These are phyloP conservation scores for Andrena chrysosceles DNA, from an alignment of 2,888 invertebrate genomes.

Conservation along the genomic window DNA sequence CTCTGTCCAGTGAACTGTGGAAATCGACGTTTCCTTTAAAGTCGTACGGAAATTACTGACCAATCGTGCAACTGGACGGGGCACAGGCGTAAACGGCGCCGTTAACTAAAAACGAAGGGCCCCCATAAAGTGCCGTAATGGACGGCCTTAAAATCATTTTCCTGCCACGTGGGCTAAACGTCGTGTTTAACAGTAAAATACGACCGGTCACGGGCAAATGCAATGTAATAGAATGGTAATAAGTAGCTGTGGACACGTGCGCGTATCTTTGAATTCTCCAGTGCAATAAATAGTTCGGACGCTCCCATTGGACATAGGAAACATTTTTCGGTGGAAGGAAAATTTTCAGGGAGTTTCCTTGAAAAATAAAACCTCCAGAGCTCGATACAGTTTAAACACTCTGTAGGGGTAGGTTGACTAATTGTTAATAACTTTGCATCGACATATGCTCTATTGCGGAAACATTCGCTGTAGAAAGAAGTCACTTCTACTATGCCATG, in stretches of 20 bases:
- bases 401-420: too few relatives aligned
- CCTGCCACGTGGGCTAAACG: conserved; percentile 28
- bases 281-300: conserved; percentile 23
- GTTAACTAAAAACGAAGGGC: conserved; percentile 49
- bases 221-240: conserved; percentile 63
- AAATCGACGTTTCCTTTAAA: conserved; percentile 47
- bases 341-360: too few relatives aligned
- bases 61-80: conserved; percentile 52
- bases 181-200: conserved; percentile 56
- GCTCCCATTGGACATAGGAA: background rate
- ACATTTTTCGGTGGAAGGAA: too few relatives aligned
- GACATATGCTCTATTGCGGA: too few relatives aligned
- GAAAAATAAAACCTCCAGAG: too few relatives aligned
- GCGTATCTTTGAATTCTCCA: background rate
- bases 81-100: conserved; percentile 50
- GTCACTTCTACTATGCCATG: too few relatives aligned
- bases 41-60: conserved; percentile 41
- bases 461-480: too few relatives aligned
- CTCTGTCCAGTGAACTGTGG: background rate
- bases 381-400: too few relatives aligned
- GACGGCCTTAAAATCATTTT: conserved; percentile 63
- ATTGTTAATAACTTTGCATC: too few relatives aligned
- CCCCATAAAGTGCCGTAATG: conserved; percentile 63
- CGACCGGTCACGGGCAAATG: conserved; percentile 25
- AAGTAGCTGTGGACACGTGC: conserved; percentile 45